Evolutionary conservation across 2,797 vertebrate species (phyloP).

Genomic region (Sebastes glaucus): DNA sequence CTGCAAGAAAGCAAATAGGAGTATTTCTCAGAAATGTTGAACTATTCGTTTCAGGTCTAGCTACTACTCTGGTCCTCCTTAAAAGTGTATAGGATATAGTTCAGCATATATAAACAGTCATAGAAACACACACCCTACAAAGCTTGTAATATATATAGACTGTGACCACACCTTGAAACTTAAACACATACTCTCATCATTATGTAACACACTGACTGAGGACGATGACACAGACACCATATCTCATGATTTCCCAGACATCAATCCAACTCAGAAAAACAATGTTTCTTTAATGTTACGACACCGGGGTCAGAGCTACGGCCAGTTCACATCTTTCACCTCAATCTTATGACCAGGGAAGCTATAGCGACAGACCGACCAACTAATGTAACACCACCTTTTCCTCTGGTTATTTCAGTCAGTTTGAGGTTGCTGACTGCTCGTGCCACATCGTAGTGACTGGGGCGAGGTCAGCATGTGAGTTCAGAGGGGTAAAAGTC

Average conservation of each 20-base stretch:
- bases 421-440: slow-evolving; percentile 46
- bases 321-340: slow-evolving; percentile 18
- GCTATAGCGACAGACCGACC: background rate
- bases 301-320: background rate
- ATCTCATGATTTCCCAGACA: background rate
- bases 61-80: background rate
- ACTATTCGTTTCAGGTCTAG: background rate
- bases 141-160: background rate
- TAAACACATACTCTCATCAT: slow-evolving; percentile 4
- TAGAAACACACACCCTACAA: background rate
- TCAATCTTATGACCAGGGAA: slow-evolving; percentile 50
- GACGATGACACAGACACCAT: background rate
- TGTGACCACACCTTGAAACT: slow-evolving; percentile 33
- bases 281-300: background rate
- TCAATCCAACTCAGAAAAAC: background rate
- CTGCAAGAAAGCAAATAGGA: background rate
- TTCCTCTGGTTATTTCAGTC: slow-evolving; percentile 59
- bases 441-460: slow-evolving; percentile 25
- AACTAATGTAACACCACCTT: slow-evolving; percentile 33
- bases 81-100: background rate
- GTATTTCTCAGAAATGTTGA: background rate
- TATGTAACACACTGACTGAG: background rate
- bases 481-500: slow-evolving; percentile 36
- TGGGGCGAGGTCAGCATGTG: slow-evolving; percentile 27
- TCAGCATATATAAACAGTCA: background rate